These are phyloP conservation scores for Pimephales promelas DNA, from an alignment of 2,113 vertebrate genomes.

Conservation along the genomic window DNA sequence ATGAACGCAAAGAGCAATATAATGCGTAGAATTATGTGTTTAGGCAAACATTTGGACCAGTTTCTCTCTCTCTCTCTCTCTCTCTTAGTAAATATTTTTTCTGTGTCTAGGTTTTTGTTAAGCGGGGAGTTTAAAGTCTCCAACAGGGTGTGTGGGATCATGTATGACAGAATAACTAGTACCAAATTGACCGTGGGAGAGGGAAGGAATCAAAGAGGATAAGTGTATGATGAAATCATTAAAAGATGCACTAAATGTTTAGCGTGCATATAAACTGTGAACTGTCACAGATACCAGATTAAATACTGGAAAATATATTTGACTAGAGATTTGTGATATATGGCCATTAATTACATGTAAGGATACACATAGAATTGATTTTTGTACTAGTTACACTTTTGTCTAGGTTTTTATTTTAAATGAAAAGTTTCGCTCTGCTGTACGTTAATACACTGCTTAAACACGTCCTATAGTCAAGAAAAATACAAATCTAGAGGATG, in stretches of 20 bases:
- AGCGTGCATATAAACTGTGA: conserved; percentile 47
- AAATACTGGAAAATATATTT: conserved; percentile 50
- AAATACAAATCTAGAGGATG: not conserved
- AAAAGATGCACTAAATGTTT: conserved; percentile 49
- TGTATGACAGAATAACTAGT: not conserved
- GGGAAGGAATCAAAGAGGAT: not conserved
- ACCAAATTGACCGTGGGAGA: not conserved
- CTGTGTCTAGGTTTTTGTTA: conserved; percentile 23
- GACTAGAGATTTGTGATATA: conserved; percentile 43
- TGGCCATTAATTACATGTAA: conserved; percentile 39
- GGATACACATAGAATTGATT: conserved; percentile 38
- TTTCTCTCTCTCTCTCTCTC: conserved; percentile 10
- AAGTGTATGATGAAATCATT: conserved; percentile 17
- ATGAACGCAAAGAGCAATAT: conserved; percentile 18
- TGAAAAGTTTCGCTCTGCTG: conserved; percentile 50
- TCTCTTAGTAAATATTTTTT: conserved; percentile 26
- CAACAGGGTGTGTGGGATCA: conserved; percentile 4
- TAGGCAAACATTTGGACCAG: not conserved
- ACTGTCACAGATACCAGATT: conserved; percentile 43
- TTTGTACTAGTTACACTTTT: conserved; percentile 48
- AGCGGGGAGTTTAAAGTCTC: not conserved
- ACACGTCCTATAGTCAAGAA: not conserved
- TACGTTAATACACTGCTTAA: conserved; percentile 51
- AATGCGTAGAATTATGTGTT: not conserved
- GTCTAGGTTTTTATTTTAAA: conserved; percentile 30